Percentiles rank a stretch among this genome's conserved stretches.
Conservation (phyloP, 2,113 vertebrate genomes). For the Catharus minimus region DNA sequence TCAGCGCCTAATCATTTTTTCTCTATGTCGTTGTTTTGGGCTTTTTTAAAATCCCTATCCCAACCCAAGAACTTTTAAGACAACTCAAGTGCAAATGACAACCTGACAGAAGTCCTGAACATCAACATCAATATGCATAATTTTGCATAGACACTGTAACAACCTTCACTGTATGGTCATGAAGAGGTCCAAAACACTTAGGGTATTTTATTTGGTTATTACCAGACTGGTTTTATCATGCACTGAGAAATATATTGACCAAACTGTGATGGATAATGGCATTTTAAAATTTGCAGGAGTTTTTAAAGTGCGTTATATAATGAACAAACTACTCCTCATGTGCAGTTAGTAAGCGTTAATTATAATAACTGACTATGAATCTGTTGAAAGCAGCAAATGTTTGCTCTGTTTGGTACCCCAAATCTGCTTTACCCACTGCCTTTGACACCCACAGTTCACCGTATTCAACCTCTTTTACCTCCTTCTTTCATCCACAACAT, state of each 20-base stretch:
- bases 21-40: not conserved
- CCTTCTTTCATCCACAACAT: conserved; percentile 83
- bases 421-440: conserved; percentile 63
- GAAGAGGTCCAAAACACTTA: conserved; percentile 3
- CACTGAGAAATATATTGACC: not conserved
- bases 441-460: conserved; percentile 73
- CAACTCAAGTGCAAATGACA: conserved; percentile 35
- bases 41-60: not conserved
- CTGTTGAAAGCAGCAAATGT: conserved; percentile 51
- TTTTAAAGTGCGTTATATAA: not conserved
- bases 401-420: conserved; percentile 65
- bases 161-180: conserved; percentile 31
- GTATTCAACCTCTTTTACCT: conserved; percentile 78
- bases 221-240: not conserved
- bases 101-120: conserved; percentile 34
- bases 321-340: not conserved
- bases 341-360: conserved; percentile 47
- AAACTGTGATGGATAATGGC: not conserved
- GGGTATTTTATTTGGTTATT: not conserved
- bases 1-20: not conserved
- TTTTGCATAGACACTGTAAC: conserved; percentile 23
- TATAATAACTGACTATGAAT: conserved; percentile 63
- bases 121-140: not conserved
- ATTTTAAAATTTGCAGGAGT: not conserved
- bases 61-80: conserved; percentile 50